These are phyloP conservation scores for Raja brachyura DNA, from an alignment of 2,113 vertebrate species.

Conservation along the genomic window DNA sequence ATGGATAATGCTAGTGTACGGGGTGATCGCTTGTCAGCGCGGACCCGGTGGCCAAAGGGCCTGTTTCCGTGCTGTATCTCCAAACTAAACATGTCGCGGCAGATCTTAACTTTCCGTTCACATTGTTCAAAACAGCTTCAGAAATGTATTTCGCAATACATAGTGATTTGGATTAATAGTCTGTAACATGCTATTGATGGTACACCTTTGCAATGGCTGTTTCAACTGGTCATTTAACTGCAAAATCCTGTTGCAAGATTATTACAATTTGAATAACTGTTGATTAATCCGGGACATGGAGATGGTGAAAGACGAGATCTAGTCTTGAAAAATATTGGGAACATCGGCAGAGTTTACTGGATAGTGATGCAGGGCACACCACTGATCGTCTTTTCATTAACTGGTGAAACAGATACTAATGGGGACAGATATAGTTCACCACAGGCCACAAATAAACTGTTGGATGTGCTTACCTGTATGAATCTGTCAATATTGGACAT, in stretches of 20 bases:
- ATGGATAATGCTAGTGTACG: no score
- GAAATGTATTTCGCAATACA: no score
- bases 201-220: no score
- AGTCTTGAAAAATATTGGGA: background rate
- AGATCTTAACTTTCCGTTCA: no score
- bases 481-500: background rate
- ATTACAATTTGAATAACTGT: background rate
- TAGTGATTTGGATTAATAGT: no score
- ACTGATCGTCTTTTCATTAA: background rate
- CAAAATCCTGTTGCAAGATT: background rate
- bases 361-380: background rate
- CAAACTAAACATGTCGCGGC: no score
- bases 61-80: no score
- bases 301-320: background rate
- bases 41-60: no score
- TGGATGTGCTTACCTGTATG: background rate
- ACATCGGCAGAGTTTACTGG: background rate
- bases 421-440: background rate
- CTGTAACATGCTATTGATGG: no score
- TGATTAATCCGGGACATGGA: background rate
- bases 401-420: background rate
- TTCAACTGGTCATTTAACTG: background rate
- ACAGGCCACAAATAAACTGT: background rate
- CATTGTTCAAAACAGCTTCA: no score
- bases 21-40: no score